phyloP scores from a whole-genome alignment of 2,797 vertebrate species.

The Synaphobranchus kaupii region DNA sequence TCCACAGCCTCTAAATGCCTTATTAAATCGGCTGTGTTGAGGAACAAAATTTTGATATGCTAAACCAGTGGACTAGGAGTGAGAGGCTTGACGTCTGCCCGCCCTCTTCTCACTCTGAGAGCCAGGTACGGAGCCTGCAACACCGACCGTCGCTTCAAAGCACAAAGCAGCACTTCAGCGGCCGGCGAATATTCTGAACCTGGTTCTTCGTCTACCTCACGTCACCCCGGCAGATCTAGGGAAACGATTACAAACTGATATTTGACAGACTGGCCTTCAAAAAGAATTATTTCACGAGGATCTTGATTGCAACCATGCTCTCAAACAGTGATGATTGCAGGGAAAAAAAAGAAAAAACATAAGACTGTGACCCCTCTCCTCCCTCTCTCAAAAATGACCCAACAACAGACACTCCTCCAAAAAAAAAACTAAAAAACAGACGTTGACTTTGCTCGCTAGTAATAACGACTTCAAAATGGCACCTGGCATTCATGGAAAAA shows the following conservation, averaged over 20 bases:
- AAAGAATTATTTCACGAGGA: background rate
- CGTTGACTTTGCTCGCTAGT: background rate
- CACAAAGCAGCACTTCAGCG: background rate
- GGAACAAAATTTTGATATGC: background rate
- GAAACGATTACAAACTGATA: background rate
- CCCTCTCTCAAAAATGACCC: background rate
- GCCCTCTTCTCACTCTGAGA: too few species aligned
- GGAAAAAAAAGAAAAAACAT: background rate
- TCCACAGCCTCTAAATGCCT: background rate
- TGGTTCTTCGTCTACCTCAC: background rate
- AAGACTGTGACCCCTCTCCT: background rate
- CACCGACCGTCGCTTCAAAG: background rate
- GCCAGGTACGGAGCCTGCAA: background rate
- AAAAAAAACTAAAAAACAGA: background rate
- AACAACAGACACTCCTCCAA: too few species aligned
- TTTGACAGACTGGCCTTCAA: conserved; percentile 10
- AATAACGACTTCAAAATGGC: too few species aligned
- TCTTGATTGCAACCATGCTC: background rate
- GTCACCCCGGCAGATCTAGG: background rate
- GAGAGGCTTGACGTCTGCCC: background rate
- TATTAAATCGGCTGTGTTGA: background rate
- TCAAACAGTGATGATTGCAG: background rate
- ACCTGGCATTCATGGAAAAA: too few species aligned
- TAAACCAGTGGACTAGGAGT: background rate
- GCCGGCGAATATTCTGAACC: background rate